These are phyloP conservation scores for Hirtodrosophila alboralis DNA, from an alignment of 2,888 invertebrate genomes.

Conservation along the genomic window DNA sequence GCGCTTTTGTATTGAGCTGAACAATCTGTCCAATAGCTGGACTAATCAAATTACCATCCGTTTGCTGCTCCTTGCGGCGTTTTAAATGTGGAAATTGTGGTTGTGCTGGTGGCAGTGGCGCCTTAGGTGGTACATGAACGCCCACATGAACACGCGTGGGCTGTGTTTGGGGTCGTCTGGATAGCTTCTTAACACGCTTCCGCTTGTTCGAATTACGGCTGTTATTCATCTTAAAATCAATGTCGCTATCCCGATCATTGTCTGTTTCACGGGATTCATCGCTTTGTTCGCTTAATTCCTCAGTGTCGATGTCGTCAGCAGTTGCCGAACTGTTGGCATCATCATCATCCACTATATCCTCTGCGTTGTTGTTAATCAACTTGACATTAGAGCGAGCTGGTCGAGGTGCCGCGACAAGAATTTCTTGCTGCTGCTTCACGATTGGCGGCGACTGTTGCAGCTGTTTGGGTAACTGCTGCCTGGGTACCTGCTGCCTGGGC, in stretches of 20 bases:
- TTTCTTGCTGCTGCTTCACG: conserved; percentile 15
- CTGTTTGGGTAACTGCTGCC: conserved; percentile 15
- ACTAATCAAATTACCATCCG: conserved; percentile 15
- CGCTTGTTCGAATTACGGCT: conserved; percentile 77
- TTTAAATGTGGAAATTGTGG: conserved; percentile 43
- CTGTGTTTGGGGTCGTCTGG: conserved; percentile 26
- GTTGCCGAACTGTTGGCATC: conserved; percentile 57
- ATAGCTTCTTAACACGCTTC: conserved; percentile 60
- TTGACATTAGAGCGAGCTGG: conserved; percentile 40
- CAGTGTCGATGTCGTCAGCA: conserved; percentile 64
- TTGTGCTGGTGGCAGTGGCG: conserved; percentile 8
- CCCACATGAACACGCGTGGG: conserved; percentile 12
- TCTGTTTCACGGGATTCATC: conserved; percentile 83
- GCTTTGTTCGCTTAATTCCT: conserved; percentile 85
- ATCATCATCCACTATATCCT: conserved; percentile 57
- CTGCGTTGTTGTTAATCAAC: conserved; percentile 35
- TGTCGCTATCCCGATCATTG: conserved; percentile 87
- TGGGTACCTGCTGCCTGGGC: conserved; percentile 17
- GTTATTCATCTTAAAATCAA: conserved; percentile 87
- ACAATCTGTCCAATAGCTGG: conserved; percentile 62
- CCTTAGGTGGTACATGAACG: too few species aligned
- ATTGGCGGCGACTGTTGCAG: conserved; percentile 3
- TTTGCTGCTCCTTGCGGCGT: conserved; percentile 44
- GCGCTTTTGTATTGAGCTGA: conserved; percentile 52
- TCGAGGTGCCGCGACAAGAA: conserved; percentile 19